Conservation (phyloP, 1,140 invertebrate genomes). For the Macrobrachium rosenbergii region DNA sequence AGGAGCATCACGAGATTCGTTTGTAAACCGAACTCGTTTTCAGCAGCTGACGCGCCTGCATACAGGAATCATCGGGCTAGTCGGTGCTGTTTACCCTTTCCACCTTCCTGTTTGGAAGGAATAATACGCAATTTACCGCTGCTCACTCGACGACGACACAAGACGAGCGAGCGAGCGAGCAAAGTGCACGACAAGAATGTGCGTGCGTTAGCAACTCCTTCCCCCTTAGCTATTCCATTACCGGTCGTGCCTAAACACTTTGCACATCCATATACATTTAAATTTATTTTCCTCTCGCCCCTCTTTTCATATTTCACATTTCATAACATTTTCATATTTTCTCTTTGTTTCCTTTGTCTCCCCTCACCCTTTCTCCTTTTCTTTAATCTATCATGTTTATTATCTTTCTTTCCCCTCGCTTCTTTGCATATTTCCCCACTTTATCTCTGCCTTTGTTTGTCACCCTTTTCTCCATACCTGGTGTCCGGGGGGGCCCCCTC, state of each 20-base stretch:
- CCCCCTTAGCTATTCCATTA: background rate
- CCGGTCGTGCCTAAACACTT: background rate
- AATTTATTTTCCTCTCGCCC: background rate
- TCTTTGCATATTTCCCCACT: background rate
- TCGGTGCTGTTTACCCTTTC: too few relatives aligned
- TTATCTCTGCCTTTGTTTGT: slow-evolving; percentile 1
- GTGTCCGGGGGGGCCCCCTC: too few relatives aligned
- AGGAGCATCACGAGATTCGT: too few relatives aligned
- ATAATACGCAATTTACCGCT: too few relatives aligned
- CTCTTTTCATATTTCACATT: background rate
- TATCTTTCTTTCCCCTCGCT: background rate
- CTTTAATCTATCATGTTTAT: background rate
- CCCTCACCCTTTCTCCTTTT: background rate
- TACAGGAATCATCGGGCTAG: too few relatives aligned
- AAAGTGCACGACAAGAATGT: too few relatives aligned
- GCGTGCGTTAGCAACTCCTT: too few relatives aligned
- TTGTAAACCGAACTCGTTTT: too few relatives aligned
- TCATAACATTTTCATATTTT: background rate
- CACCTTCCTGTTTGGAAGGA: too few relatives aligned
- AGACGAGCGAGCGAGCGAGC: too few relatives aligned
- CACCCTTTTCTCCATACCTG: background rate
- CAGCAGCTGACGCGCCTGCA: too few relatives aligned
- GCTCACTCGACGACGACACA: too few relatives aligned
- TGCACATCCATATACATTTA: background rate
- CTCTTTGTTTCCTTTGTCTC: background rate